Evolutionary conservation across 2,113 vertebrate species (phyloP).

Genomic region (Oreochromis tanganicae): DNA sequence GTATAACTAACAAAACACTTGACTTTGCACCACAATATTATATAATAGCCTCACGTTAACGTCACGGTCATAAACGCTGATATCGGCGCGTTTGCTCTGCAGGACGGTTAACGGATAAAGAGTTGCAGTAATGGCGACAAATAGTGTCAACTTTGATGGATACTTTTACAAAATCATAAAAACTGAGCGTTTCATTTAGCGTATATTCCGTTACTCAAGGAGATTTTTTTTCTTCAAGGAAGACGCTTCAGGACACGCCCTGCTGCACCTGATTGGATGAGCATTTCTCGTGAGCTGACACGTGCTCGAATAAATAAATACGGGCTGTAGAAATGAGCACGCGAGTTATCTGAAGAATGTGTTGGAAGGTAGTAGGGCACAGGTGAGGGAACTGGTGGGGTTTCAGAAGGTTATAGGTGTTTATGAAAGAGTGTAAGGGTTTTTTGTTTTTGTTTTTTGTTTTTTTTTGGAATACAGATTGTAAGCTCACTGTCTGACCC

Average conservation of each 20-base stretch:
- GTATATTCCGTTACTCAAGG: background rate
- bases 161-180: background rate
- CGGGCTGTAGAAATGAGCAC: background rate
- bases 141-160: background rate
- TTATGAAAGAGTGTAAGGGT: too few relatives aligned
- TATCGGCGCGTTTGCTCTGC: fast-evolving
- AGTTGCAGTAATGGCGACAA: fast-evolving
- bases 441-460: too few relatives aligned
- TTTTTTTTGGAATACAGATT: too few relatives aligned
- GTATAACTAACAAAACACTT: fast-evolving
- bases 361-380: too few relatives aligned
- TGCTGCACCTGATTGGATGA: background rate
- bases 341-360: background rate
- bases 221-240: background rate
- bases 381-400: too few relatives aligned
- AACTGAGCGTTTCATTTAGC: background rate
- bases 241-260: fast-evolving
- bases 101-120: fast-evolving
- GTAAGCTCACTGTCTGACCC: too few relatives aligned
- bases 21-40: background rate
- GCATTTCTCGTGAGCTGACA: fast-evolving
- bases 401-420: too few relatives aligned
- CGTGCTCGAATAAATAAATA: background rate
- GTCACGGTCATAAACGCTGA: fast-evolving
- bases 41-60: fast-evolving